Conservation (phyloP, 1,140 invertebrate genomes). For the Venturia canescens region DNA sequence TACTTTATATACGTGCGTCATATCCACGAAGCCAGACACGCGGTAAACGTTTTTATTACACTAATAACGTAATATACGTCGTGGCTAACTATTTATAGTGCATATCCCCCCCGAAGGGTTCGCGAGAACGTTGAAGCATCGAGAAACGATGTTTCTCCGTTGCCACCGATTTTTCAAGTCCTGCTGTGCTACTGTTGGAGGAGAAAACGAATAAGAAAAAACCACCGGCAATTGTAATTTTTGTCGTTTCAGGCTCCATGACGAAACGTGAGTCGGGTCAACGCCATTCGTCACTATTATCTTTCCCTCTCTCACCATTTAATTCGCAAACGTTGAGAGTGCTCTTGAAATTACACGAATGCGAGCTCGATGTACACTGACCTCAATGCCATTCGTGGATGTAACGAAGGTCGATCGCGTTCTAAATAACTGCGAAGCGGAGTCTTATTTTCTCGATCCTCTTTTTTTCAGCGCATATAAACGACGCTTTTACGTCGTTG, state of each 20-base stretch:
- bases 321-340: too few species aligned
- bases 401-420: constrained; percentile 56
- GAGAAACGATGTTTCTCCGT: too few species aligned
- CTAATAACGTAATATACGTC: too few species aligned
- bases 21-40: too few species aligned
- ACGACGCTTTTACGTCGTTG: not conserved
- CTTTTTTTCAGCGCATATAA: constrained; percentile 4
- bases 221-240: not conserved
- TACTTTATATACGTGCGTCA: too few species aligned
- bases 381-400: constrained; percentile 58
- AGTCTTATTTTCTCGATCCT: constrained; percentile 20
- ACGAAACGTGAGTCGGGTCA: constrained; percentile 26
- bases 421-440: constrained; percentile 47
- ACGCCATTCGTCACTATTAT: constrained; percentile 37
- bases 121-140: too few species aligned
- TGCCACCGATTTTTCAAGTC: too few species aligned
- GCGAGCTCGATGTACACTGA: constrained; percentile 16
- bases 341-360: constrained; percentile 34
- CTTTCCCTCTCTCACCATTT: not conserved
- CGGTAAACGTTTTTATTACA: too few species aligned
- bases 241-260: not conserved
- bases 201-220: not conserved
- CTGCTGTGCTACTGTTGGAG: too few species aligned
- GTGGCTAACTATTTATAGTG: too few species aligned
- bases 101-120: too few species aligned